Percentiles rank a stretch among this genome's conserved stretches.
These are phyloP conservation scores for Sminthopsis crassicaudata DNA, from an alignment of 2,113 vertebrate species.

Conservation along the genomic window DNA sequence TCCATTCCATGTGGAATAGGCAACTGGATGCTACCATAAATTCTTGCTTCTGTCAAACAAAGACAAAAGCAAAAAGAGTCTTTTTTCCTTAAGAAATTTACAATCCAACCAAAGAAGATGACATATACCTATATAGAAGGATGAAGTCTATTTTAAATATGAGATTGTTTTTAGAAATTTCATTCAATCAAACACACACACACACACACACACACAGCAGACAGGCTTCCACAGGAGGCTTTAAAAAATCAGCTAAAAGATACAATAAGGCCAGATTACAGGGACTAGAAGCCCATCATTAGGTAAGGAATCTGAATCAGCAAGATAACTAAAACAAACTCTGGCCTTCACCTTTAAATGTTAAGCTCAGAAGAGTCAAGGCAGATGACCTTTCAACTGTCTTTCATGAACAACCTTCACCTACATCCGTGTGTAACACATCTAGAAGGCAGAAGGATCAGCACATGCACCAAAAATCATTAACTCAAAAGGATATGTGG, in stretches of 20 bases:
- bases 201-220: no score
- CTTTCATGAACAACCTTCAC: no score
- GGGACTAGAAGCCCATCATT: no score
- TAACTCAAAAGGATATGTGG: constrained; percentile 92
- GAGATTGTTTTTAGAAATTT: background rate
- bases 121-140: background rate
- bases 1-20: background rate
- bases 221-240: no score
- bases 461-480: constrained; percentile 95
- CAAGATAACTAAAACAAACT: no score
- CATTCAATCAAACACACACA: no score
- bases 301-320: no score
- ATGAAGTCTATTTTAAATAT: background rate
- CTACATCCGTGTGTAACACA: constrained; percentile 93
- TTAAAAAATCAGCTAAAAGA: no score
- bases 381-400: no score
- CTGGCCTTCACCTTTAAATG: no score
- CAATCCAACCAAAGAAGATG: background rate
- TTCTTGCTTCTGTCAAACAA: background rate
- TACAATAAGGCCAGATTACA: no score
- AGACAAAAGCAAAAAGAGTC: background rate
- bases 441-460: constrained; percentile 96
- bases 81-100: background rate
- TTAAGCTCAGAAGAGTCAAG: no score
- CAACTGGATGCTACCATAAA: background rate